Percentiles rank a stretch among this genome's conserved stretches.
These are phyloP conservation scores for Vanessa cardui DNA, from an alignment of 2,888 invertebrate species.

Conservation along the genomic window DNA sequence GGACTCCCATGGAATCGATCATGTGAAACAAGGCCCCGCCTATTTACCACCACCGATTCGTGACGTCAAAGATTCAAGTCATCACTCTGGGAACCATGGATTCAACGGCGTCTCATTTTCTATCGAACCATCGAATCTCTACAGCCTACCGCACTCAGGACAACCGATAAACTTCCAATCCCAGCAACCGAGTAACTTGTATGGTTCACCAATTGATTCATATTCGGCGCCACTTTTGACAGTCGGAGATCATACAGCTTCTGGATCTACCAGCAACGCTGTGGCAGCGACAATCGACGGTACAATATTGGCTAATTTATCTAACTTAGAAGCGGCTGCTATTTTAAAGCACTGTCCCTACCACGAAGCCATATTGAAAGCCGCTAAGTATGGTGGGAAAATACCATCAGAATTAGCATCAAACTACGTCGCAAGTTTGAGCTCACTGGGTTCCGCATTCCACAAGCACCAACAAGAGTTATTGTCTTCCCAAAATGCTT, in stretches of 20 bases:
- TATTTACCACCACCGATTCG: constrained; percentile 87
- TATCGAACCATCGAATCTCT: constrained; percentile 77
- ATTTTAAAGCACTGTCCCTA: constrained; percentile 79
- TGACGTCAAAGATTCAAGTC: constrained; percentile 76
- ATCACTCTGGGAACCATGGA: constrained; percentile 56
- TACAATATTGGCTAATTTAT: constrained; percentile 64
- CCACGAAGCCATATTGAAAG: constrained; percentile 77
- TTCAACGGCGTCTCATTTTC: constrained; percentile 65
- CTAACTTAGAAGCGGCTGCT: constrained; percentile 71
- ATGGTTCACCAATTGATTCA: constrained; percentile 77
- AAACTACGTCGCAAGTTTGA: constrained; percentile 79
- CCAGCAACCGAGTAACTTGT: constrained; percentile 59
- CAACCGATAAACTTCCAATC: constrained; percentile 77
- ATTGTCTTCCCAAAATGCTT: constrained; percentile 54
- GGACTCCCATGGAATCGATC: constrained; percentile 83
- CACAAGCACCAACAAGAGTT: constrained; percentile 68
- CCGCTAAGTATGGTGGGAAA: constrained; percentile 67
- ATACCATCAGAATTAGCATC: constrained; percentile 77
- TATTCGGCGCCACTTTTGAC: constrained; percentile 78
- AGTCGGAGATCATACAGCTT: constrained; percentile 77
- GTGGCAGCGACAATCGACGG: constrained; percentile 73
- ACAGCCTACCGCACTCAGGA: constrained; percentile 76
- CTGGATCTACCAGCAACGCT: constrained; percentile 66
- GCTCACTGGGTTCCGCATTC: constrained; percentile 76
- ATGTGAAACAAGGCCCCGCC: constrained; percentile 73